These are phyloP conservation scores for Tridacna crocea DNA, from an alignment of 2,888 invertebrate species.

Conservation along the genomic window DNA sequence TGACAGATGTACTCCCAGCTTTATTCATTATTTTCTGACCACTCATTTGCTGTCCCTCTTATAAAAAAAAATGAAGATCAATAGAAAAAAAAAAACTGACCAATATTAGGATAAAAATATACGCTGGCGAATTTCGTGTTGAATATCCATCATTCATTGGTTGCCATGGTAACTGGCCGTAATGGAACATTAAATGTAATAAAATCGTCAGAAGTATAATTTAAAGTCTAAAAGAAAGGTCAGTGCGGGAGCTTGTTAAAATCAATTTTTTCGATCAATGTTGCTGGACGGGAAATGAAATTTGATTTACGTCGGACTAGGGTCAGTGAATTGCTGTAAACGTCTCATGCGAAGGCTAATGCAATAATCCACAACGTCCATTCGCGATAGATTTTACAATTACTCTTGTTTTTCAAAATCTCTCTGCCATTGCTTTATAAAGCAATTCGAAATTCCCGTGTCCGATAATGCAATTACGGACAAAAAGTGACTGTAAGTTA, in stretches of 20 bases:
- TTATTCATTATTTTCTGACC: constrained; percentile 30
- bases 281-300: constrained; percentile 51
- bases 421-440: constrained; percentile 58
- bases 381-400: constrained; percentile 61
- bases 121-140: constrained; percentile 64
- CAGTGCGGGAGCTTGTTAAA: constrained; percentile 57
- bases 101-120: constrained; percentile 63
- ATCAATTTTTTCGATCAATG: constrained; percentile 63
- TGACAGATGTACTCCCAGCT: constrained; percentile 25
- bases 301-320: constrained; percentile 60
- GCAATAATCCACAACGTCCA: constrained; percentile 50
- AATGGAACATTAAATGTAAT: constrained; percentile 70
- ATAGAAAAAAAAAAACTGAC: constrained; percentile 58
- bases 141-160: constrained; percentile 66
- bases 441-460: constrained; percentile 63
- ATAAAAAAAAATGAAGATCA: constrained; percentile 61
- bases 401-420: constrained; percentile 65
- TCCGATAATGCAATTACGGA: constrained; percentile 53
- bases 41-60: constrained; percentile 29
- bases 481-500: constrained; percentile 39
- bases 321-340: constrained; percentile 45
- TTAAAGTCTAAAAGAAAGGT: constrained; percentile 67
- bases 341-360: constrained; percentile 49
- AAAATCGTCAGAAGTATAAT: constrained; percentile 68
- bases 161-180: constrained; percentile 63